A percentile compares a stretch with the other conserved stretches of the same genome.
These are phyloP conservation scores for Zelostemma sp. DNA, from an alignment of 1,140 invertebrate species.

Conservation along the genomic window DNA sequence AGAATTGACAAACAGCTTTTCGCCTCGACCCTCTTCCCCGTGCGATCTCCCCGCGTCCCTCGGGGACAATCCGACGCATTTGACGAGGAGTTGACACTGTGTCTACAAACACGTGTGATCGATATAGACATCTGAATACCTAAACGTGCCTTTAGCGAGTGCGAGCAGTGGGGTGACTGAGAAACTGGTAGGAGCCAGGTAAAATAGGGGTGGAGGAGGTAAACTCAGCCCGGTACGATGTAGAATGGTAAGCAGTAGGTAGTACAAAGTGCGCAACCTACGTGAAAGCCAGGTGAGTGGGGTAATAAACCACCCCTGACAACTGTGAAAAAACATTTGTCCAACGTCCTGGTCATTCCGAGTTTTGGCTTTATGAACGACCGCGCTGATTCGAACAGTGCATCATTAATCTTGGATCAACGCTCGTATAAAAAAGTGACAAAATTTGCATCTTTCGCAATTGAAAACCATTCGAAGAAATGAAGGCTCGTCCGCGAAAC, in stretches of 20 bases:
- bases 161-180: conserved; percentile 50
- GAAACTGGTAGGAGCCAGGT: conserved; percentile 43
- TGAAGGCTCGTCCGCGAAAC: neutral
- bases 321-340: conserved; percentile 56
- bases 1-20: neutral
- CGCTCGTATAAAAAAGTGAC: no score
- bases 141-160: conserved; percentile 52
- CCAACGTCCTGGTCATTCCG: conserved; percentile 27
- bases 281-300: conserved; percentile 63
- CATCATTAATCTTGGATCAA: no score
- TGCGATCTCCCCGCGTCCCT: neutral
- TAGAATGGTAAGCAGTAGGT: conserved; percentile 56
- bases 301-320: conserved; percentile 54
- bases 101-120: conserved; percentile 45
- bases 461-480: no score
- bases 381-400: neutral
- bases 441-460: no score
- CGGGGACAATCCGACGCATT: conserved; percentile 10
- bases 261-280: conserved; percentile 63
- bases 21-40: neutral
- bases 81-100: conserved; percentile 21
- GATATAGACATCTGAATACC: conserved; percentile 39
- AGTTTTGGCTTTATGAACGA: conserved; percentile 21
- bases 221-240: conserved; percentile 38
- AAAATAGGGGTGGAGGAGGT: conserved; percentile 35